Conservation (phyloP, 2,113 vertebrate genomes). For the Eleginops maclovinus region DNA sequence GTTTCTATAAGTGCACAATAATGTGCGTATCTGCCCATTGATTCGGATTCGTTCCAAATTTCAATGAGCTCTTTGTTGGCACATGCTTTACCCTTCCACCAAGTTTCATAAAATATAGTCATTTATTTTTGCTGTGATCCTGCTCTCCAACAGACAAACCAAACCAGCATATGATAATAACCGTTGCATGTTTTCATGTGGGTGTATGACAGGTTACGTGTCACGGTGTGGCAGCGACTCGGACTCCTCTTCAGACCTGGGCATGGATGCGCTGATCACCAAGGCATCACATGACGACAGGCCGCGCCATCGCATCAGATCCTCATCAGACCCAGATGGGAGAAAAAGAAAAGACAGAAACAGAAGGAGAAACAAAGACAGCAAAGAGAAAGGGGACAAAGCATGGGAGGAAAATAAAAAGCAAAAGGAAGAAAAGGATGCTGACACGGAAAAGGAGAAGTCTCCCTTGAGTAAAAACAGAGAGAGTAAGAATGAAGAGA, state of each 20-base stretch:
- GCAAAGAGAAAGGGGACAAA: slow-evolving; percentile 36
- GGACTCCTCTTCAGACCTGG: slow-evolving; percentile 89
- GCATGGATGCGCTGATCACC: slow-evolving; percentile 81
- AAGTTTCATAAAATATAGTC: no score
- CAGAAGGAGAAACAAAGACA: slow-evolving; percentile 43
- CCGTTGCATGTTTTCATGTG: slow-evolving; percentile 1
- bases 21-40: no score
- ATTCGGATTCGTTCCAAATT: no score
- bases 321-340: slow-evolving; percentile 67
- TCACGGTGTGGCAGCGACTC: slow-evolving; percentile 94
- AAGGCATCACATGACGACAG: slow-evolving; percentile 46
- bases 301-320: slow-evolving; percentile 54
- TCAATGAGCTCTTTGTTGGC: no score
- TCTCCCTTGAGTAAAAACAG: background rate
- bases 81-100: no score
- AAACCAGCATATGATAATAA: background rate
- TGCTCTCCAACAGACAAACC: no score
- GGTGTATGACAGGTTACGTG: slow-evolving; percentile 88
- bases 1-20: no score
- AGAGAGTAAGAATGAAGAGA: slow-evolving; percentile 27
- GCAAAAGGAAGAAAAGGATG: slow-evolving; percentile 57
- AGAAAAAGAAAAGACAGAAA: slow-evolving; percentile 59
- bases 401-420: slow-evolving; percentile 27
- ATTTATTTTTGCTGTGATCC: no score
- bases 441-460: slow-evolving; percentile 47